Percentiles rank a stretch among this genome's conserved stretches.
These are phyloP conservation scores for Hydriomena furcata DNA, from an alignment of 2,888 invertebrate species.

Conservation along the genomic window DNA sequence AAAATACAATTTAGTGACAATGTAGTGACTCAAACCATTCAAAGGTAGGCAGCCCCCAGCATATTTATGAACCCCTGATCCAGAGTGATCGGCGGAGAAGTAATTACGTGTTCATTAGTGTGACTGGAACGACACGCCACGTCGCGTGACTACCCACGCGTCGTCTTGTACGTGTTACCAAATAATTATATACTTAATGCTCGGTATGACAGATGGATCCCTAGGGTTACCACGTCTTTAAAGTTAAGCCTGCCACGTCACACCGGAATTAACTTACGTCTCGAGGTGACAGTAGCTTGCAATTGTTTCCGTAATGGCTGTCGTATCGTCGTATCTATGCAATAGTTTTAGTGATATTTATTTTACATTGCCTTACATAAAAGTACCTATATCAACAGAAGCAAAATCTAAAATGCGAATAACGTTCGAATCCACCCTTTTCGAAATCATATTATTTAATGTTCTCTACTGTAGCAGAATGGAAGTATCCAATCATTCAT, in stretches of 20 bases:
- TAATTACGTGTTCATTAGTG: constrained; percentile 77
- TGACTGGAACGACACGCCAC: constrained; percentile 64
- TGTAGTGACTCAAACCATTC: not conserved
- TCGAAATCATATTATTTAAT: no score
- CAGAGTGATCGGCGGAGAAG: constrained; percentile 57
- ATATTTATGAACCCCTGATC: constrained; percentile 41
- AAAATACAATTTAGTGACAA: not conserved
- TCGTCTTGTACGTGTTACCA: constrained; percentile 52
- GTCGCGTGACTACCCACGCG: constrained; percentile 61
- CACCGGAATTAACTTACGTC: constrained; percentile 9
- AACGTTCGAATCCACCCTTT: no score
- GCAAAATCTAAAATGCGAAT: no score
- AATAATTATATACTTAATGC: constrained; percentile 55
- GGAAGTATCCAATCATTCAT: not conserved
- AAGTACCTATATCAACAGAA: no score
- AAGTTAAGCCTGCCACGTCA: constrained; percentile 4
- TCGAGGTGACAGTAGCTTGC: constrained; percentile 8
- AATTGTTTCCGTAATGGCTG: not conserved
- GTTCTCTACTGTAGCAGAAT: no score
- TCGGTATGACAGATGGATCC: constrained; percentile 46
- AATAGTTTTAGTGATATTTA: no score
- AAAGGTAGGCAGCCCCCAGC: not conserved
- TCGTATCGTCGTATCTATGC: no score
- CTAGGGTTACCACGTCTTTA: constrained; percentile 14
- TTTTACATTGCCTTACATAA: no score